phyloP scores from a whole-genome alignment of 2,113 vertebrate species.

The Trichomycterus rosablanca region DNA sequence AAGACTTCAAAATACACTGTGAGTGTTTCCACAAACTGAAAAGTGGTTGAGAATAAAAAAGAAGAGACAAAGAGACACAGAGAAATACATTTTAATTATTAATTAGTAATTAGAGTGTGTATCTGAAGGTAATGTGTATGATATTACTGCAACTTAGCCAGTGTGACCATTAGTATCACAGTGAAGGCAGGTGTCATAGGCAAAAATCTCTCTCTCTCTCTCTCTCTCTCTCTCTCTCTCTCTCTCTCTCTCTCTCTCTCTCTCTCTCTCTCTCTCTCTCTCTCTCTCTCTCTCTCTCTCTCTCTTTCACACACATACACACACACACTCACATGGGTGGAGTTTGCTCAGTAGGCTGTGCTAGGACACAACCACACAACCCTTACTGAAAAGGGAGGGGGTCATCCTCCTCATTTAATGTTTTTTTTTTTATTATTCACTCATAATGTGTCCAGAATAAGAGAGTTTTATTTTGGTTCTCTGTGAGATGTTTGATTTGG shows the following conservation, averaged over 20 bases:
- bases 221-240: neutral
- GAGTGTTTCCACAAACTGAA: constrained; percentile 54
- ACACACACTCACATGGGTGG: neutral
- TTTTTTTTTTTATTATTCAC: no score
- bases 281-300: neutral
- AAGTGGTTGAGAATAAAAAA: neutral
- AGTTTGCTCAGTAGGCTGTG: no score
- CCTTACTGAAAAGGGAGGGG: no score
- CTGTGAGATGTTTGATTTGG: no score
- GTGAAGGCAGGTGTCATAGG: no score
- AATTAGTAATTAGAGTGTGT: no score
- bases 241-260: constrained; percentile 1
- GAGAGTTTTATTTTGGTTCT: no score
- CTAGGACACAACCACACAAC: no score
- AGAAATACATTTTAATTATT: no score
- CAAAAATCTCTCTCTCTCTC: constrained; percentile 12
- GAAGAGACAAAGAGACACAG: neutral
- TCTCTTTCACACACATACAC: neutral
- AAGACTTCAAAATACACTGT: constrained; percentile 99
- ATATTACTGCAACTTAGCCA: constrained; percentile 17
- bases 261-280: constrained; percentile 6
- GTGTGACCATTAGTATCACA: constrained; percentile 42
- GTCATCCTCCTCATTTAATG: no score
- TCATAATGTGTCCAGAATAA: no score
- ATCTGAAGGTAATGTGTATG: no score